A percentile compares a stretch with the other conserved stretches of the same genome.
phyloP scores from a whole-genome alignment of 2,113 vertebrate genomes.

The Austrofundulus limnaeus region DNA sequence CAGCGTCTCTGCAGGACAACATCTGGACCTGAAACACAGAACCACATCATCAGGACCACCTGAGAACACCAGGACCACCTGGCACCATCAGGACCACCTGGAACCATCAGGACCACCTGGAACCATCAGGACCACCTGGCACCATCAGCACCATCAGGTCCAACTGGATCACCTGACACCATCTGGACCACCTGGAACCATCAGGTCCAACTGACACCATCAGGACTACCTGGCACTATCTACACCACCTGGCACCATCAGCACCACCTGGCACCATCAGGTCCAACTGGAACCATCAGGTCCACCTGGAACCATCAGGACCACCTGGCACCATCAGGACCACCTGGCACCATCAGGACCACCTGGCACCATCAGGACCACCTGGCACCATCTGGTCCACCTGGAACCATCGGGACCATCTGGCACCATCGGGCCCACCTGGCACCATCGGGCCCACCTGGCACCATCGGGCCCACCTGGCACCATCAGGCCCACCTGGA shows the following conservation, averaged over 20 bases:
- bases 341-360: no score
- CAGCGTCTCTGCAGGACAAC: slow-evolving; percentile 36
- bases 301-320: slow-evolving; percentile 21
- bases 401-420: slow-evolving; percentile 8
- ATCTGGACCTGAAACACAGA: slow-evolving; percentile 34
- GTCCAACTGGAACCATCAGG: no score
- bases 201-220: neutral
- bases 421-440: no score
- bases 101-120: no score
- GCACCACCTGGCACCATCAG: slow-evolving; percentile 7
- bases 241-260: no score
- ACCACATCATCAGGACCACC: neutral
- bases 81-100: slow-evolving; percentile 4
- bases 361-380: slow-evolving; percentile 5
- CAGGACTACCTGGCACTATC: slow-evolving; percentile 9
- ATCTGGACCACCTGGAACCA: no score
- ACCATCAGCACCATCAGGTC: slow-evolving; percentile 5
- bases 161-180: no score
- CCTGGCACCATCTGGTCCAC: slow-evolving; percentile 33
- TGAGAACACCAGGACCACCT: no score
- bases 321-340: neutral
- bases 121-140: neutral
- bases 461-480: slow-evolving; percentile 7
- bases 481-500: slow-evolving; percentile 45
- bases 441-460: no score